Conservation (phyloP, 2,113 vertebrate genomes). For the Vireo altiloquus region DNA sequence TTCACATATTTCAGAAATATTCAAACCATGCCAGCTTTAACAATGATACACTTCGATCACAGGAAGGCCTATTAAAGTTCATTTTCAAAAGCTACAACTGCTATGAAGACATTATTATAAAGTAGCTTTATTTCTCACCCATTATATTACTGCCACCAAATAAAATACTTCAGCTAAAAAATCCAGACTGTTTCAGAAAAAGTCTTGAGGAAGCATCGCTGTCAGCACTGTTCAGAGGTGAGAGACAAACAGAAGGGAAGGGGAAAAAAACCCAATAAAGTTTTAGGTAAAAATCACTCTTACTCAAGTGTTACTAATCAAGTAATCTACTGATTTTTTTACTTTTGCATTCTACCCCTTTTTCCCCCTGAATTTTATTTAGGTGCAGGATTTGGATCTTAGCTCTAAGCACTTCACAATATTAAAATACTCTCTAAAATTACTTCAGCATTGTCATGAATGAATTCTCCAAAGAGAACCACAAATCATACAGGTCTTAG, state of each 20-base stretch:
- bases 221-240: neutral
- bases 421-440: neutral
- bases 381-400: neutral
- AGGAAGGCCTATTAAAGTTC: neutral
- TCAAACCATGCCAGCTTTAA: slow-evolving; percentile 12
- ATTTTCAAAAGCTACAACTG: neutral
- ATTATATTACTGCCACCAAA: neutral
- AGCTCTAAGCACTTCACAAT: neutral
- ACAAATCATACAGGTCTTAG: neutral
- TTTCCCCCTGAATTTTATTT: neutral
- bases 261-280: fast-evolving
- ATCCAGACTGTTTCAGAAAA: neutral
- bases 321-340: neutral
- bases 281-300: neutral
- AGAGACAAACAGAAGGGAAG: neutral
- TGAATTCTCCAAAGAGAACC: neutral
- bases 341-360: neutral
- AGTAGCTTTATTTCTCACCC: neutral
- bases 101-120: neutral
- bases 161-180: neutral
- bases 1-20: slow-evolving; percentile 8
- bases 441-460: neutral
- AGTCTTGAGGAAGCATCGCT: neutral
- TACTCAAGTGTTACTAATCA: neutral
- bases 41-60: neutral